A percentile compares a stretch with the other conserved stretches of the same genome.
phyloP scores from a whole-genome alignment of 2,113 vertebrate genomes.

The Mormyrus lacerda region DNA sequence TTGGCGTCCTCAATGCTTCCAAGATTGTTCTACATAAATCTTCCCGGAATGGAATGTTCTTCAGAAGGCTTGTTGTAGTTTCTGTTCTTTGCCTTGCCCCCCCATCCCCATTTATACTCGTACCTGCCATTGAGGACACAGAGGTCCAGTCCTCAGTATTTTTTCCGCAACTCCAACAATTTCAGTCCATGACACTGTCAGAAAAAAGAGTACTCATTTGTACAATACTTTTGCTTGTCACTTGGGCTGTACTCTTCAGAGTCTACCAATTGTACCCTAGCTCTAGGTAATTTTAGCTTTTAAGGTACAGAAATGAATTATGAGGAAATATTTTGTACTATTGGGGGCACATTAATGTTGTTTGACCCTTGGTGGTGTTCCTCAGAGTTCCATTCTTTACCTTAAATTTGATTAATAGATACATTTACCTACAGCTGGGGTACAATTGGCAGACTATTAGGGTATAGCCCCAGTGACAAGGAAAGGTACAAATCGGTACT shows the following conservation, averaged over 20 bases:
- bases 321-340: background rate
- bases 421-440: background rate
- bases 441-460: background rate
- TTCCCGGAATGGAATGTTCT: background rate
- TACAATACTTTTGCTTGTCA: background rate
- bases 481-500: background rate
- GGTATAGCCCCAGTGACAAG: background rate
- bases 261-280: background rate
- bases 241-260: background rate
- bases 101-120: background rate
- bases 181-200: background rate
- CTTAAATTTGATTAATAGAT: background rate
- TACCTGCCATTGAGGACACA: background rate
- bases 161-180: background rate
- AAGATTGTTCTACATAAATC: background rate
- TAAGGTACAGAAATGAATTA: background rate
- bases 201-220: background rate
- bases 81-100: background rate
- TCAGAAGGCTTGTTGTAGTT: background rate
- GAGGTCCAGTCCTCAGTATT: background rate
- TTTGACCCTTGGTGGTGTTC: background rate
- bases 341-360: background rate
- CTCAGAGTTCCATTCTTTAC: background rate
- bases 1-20: background rate
- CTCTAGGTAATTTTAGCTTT: background rate